Evolutionary conservation across 2,888 invertebrate genomes (phyloP), one percentile per base, ranked within the genome.

Genomic region (Nomada flava): DNA sequence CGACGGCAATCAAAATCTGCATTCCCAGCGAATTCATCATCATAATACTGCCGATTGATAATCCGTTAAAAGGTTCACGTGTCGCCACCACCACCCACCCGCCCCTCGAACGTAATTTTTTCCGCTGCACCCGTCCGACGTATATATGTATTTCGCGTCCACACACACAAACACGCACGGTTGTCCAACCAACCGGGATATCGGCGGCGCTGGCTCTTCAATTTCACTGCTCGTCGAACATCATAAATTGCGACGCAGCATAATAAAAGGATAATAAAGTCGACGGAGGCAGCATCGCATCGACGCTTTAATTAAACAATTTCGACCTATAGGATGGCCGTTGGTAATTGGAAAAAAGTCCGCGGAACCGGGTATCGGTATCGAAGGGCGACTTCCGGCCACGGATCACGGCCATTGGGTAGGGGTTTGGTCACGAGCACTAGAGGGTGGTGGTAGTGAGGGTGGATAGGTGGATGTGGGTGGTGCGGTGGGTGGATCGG

Each of bases 311-410:
- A 87, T 87, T 84, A 87, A 87, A 87, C 87, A 87, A 87, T 87
- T 84, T 83, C 86, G 80, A 81, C 60, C 78, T 82, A 75, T 82
- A 20, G 74, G 78, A 80, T 69, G 71, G 63, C 70, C 65, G 64
- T 70, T 67, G 63, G 85, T 87, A 86, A 87, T 87, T 86, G 87
- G 84, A 83, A 87, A 87, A 86, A 87, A 87, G 87, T 87, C 87
- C 71, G 79, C 84, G 80, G 76, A 81, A 78, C 74, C 82, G 80
- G 71, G 81, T 79, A 84, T 82, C 84, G 82, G 83, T 79, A 79
- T 84, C 84, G 84, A 85, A 85, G 81, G 82, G 79, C 71, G 76
- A 85, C 84, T 84, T 85, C 82, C 85, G 82, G 82, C 57, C 74
- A 73, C 70, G 59, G 64, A 55, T 73, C 65, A 67, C 64, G 52